Conservation (phyloP, 2,888 invertebrate genomes). For the Eupithecia subumbrata region DNA sequence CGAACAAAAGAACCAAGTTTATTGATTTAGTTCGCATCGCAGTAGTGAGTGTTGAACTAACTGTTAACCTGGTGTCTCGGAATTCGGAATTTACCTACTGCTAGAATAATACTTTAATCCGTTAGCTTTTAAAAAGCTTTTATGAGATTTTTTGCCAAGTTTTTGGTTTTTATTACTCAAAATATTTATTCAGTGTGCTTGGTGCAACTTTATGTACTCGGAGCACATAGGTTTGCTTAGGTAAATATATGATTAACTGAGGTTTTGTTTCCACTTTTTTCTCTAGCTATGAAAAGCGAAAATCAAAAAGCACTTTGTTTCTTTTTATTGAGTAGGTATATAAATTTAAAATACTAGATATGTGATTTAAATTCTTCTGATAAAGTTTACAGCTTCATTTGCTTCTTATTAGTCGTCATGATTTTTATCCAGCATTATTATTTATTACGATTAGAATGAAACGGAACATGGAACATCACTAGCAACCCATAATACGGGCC, state of each 20-base stretch:
- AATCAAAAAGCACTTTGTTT: no score
- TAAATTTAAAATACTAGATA: not conserved
- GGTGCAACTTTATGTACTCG: no score
- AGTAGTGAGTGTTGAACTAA: not conserved
- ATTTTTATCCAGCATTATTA: no score
- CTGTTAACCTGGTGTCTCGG: not conserved
- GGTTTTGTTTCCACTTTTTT: no score
- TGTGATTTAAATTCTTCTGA: not conserved
- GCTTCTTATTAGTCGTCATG: not conserved
- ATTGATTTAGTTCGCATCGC: conserved; percentile 21
- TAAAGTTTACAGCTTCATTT: not conserved
- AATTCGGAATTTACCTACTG: not conserved
- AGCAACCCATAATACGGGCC: conserved; percentile 30
- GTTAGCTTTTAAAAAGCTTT: not conserved
- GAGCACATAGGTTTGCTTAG: no score
- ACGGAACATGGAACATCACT: not conserved
- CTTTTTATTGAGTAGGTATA: no score
- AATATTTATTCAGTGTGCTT: not conserved
- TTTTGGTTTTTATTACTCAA: not conserved
- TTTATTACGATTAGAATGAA: not conserved
- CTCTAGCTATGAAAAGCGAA: no score
- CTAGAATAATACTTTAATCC: not conserved
- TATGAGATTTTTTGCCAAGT: not conserved
- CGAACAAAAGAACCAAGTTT: conserved; percentile 29
- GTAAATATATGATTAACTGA: no score